Percentiles rank a stretch among this genome's conserved stretches.
Evolutionary conservation across 2,797 vertebrate genomes (phyloP).

Genomic region (Gambelia wislizenii): DNA sequence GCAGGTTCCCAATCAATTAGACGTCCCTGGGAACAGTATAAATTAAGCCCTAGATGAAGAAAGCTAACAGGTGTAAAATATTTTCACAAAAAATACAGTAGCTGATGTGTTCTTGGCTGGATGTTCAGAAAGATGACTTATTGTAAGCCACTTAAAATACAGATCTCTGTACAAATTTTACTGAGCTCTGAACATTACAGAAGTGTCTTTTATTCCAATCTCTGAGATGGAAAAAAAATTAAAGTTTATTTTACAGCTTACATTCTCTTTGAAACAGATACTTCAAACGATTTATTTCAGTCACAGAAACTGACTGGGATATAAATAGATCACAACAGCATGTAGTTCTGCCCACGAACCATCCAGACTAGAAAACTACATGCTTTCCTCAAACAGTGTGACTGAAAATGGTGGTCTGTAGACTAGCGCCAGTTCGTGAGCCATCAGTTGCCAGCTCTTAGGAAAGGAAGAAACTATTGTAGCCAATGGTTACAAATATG

Average conservation of each 20-base stretch:
- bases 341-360: not conserved
- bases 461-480: too few relatives aligned
- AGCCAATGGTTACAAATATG: too few relatives aligned
- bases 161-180: conserved; percentile 13
- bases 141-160: conserved; percentile 31
- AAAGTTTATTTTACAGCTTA: not conserved
- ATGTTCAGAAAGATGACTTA: conserved; percentile 8
- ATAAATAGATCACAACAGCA: not conserved
- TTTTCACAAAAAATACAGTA: not conserved
- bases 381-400: not conserved
- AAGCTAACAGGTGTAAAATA: conserved; percentile 29
- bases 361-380: not conserved
- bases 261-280: not conserved
- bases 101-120: not conserved
- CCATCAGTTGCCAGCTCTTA: too few relatives aligned
- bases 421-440: too few relatives aligned
- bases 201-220: not conserved
- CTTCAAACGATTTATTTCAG: not conserved
- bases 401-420: too few relatives aligned
- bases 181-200: conserved; percentile 4
- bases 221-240: not conserved
- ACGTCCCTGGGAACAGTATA: not conserved
- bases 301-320: not conserved
- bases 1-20: not conserved
- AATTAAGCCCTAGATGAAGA: conserved; percentile 19